These are phyloP conservation scores for Cosmopolites sordidus DNA, from an alignment of 2,888 invertebrate species.

Conservation along the genomic window DNA sequence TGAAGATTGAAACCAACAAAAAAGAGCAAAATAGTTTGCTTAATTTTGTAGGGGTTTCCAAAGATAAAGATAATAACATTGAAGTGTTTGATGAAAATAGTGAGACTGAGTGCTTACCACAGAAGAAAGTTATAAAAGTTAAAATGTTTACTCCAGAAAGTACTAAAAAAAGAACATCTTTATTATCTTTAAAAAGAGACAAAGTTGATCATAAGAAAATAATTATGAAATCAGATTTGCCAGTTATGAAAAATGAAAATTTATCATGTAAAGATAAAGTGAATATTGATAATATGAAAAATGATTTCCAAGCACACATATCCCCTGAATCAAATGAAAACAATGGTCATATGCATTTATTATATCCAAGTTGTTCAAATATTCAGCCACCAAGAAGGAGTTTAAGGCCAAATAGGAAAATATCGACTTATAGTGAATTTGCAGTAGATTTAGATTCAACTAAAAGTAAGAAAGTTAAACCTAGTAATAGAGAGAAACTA, in stretches of 20 bases:
- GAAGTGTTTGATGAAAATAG: slow-evolving; percentile 10
- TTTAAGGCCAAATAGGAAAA: slow-evolving; percentile 3
- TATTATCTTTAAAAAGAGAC: slow-evolving; percentile 16
- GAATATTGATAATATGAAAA: not conserved
- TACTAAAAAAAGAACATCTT: slow-evolving; percentile 18
- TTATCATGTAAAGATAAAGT: not conserved
- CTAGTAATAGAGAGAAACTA: too few relatives aligned
- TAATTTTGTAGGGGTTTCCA: slow-evolving; percentile 23
- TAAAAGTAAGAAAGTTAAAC: too few relatives aligned
- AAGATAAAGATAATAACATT: slow-evolving; percentile 9
- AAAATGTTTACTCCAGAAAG: slow-evolving; percentile 25
- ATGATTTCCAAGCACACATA: not conserved
- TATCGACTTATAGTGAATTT: not conserved
- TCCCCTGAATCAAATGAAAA: too few relatives aligned
- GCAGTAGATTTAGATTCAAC: not conserved
- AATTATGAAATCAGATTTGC: too few relatives aligned
- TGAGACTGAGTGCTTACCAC: not conserved
- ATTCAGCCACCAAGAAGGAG: not conserved
- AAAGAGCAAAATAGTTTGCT: slow-evolving; percentile 20
- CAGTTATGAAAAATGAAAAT: too few relatives aligned
- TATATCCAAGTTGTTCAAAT: not conserved
- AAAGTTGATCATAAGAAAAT: too few relatives aligned
- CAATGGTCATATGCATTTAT: too few relatives aligned
- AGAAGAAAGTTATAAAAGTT: slow-evolving; percentile 20
- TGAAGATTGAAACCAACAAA: not conserved